Evolutionary conservation across 2,888 invertebrate species (phyloP).

Genomic region (Yponomeuta plumbellus): DNA sequence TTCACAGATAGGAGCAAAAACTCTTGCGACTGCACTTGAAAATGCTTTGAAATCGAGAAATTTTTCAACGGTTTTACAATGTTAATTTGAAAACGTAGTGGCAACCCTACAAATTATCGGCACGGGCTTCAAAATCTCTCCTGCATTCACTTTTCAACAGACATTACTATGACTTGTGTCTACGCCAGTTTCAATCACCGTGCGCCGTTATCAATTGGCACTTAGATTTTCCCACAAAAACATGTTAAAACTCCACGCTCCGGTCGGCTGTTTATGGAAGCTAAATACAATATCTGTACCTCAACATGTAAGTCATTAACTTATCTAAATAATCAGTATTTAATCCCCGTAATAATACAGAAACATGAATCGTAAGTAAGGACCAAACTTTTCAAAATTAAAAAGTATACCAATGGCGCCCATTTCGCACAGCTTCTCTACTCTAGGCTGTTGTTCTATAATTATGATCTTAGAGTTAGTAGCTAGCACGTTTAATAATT

Average conservation of each 20-base stretch:
- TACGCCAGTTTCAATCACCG: background rate
- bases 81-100: background rate
- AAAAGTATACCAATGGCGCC: conserved; percentile 9
- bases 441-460: conserved; percentile 15
- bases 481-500: background rate
- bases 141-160: background rate
- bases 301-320: no score
- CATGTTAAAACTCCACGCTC: background rate
- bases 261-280: no score
- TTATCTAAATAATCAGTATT: no score
- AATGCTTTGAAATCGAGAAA: no score
- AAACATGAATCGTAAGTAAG: background rate
- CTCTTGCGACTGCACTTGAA: no score
- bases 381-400: background rate
- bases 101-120: conserved; percentile 6
- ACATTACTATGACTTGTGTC: background rate
- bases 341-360: background rate
- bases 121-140: conserved; percentile 10
- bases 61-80: no score
- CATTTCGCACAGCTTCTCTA: conserved; percentile 11
- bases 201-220: conserved; percentile 6
- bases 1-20: no score
- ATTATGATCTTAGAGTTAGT: background rate
- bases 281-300: no score
- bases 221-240: background rate